A percentile compares a stretch with the other conserved stretches of the same genome.
These are phyloP conservation scores for Homalodisca vitripennis DNA, from an alignment of 1,140 invertebrate genomes.

Conservation along the genomic window DNA sequence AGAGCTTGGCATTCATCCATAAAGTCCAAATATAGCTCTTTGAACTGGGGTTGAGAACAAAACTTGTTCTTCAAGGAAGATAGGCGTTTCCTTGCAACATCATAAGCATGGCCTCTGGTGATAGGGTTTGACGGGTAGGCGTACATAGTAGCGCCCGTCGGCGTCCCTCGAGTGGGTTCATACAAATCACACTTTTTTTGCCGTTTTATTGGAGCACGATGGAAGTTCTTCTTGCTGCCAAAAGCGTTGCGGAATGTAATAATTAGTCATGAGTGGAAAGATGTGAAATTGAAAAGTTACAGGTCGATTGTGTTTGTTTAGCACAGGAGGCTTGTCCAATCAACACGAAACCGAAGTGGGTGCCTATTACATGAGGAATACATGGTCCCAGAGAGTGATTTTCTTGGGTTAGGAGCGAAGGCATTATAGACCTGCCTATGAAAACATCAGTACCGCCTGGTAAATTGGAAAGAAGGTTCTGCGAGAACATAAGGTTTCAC, in stretches of 20 bases:
- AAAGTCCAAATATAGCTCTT: not conserved
- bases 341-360: no score
- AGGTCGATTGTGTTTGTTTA: no score
- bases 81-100: not conserved
- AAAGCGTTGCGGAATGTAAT: not conserved
- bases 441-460: no score
- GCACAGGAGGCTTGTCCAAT: no score
- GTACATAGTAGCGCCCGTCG: not conserved
- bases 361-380: no score
- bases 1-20: not conserved
- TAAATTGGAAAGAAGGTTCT: no score
- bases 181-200: not conserved
- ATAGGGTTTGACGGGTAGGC: not conserved
- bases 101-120: not conserved
- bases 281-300: no score
- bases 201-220: not conserved
- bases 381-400: no score
- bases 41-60: not conserved
- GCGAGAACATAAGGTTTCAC: no score
- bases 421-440: no score
- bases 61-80: conserved; percentile 6
- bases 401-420: no score
- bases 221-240: not conserved
- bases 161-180: not conserved
- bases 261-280: no score